phyloP scores from a whole-genome alignment of 2,797 vertebrate genomes.

The Cygnus olor region DNA sequence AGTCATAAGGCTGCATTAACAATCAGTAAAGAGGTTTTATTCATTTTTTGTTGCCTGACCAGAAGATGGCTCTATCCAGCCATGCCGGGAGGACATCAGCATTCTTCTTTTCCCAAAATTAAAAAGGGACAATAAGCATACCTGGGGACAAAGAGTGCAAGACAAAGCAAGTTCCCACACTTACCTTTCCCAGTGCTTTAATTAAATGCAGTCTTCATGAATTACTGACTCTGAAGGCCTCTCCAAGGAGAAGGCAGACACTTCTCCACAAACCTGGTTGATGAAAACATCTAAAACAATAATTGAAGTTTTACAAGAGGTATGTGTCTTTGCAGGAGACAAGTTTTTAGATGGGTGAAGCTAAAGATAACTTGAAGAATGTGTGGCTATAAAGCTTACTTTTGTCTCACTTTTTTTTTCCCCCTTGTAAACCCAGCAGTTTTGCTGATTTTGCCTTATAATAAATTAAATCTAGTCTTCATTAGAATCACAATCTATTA shows the following conservation, averaged over 20 bases:
- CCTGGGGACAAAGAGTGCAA: neutral
- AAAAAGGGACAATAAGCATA: neutral
- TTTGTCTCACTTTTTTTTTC: neutral
- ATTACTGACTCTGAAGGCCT: neutral
- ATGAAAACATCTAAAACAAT: neutral
- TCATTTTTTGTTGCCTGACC: constrained; percentile 15
- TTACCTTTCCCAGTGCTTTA: neutral
- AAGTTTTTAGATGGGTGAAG: neutral
- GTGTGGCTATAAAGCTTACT: neutral
- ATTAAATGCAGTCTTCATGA: constrained; percentile 5
- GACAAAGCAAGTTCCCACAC: neutral
- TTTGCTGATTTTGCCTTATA: neutral
- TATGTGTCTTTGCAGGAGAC: neutral
- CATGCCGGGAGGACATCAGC: neutral
- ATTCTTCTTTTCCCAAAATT: neutral
- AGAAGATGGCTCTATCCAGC: constrained; percentile 32
- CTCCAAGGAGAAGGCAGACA: neutral
- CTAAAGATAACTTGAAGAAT: neutral
- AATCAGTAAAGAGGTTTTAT: neutral
- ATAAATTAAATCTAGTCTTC: neutral
- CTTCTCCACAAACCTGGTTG: neutral
- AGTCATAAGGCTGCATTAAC: neutral
- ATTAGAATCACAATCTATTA: neutral
- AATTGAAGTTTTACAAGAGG: neutral
- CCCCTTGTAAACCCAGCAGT: neutral